phyloP scores from a whole-genome alignment of 2,888 invertebrate species.

The Agrotis exclamationis region DNA sequence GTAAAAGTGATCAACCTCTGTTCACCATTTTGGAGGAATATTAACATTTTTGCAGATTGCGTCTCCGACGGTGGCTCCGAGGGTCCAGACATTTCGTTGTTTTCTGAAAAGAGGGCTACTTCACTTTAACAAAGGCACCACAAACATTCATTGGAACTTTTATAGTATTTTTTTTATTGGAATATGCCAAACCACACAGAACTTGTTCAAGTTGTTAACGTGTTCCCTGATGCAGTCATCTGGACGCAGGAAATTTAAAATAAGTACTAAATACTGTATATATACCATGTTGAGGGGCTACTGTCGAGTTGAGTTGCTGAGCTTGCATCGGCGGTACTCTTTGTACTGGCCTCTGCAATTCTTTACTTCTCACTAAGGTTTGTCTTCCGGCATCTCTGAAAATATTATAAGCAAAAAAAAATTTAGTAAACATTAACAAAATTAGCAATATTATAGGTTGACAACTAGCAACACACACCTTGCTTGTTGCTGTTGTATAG shows the following conservation, averaged over 20 bases:
- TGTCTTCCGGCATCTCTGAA: slow-evolving; percentile 85
- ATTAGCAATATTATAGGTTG: background rate
- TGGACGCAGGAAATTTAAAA: background rate
- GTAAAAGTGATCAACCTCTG: slow-evolving; percentile 96
- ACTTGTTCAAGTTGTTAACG: background rate
- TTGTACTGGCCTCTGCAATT: slow-evolving; percentile 86
- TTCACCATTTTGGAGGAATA: slow-evolving; percentile 94
- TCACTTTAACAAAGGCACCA: background rate
- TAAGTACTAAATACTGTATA: slow-evolving; percentile 7
- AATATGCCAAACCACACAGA: background rate
- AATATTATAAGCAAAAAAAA: slow-evolving; percentile 14
- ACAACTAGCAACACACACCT: slow-evolving; percentile 70
- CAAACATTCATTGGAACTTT: no score
- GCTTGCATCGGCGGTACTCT: slow-evolving; percentile 88
- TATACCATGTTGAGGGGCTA: slow-evolving; percentile 73
- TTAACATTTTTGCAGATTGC: slow-evolving; percentile 95
- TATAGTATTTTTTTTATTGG: no score
- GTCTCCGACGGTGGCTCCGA: slow-evolving; percentile 89
- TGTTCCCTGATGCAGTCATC: no score
- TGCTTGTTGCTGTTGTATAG: slow-evolving; percentile 78
- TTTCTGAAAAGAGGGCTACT: slow-evolving; percentile 75
- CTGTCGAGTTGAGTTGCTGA: slow-evolving; percentile 71
- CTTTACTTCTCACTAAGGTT: slow-evolving; percentile 87
- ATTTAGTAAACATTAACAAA: no score
- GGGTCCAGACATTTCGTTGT: slow-evolving; percentile 81